A percentile compares a stretch with the other conserved stretches of the same genome.
These are phyloP conservation scores for Artemia sinica DNA, from an alignment of 2,888 invertebrate genomes.

Conservation along the genomic window DNA sequence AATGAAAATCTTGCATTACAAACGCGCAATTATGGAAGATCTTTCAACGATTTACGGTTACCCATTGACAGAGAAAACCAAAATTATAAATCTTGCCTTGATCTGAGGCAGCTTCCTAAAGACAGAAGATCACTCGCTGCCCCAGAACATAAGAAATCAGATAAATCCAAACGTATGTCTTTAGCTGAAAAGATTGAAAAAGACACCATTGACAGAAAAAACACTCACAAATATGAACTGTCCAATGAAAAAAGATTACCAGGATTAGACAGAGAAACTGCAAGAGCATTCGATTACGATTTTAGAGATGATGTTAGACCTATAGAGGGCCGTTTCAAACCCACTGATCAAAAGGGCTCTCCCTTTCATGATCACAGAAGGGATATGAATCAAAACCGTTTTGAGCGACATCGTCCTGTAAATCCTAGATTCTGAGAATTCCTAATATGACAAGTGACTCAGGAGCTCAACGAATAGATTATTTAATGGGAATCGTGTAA, in stretches of 20 bases:
- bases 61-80: slow-evolving; percentile 6
- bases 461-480: no score
- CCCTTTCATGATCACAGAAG: slow-evolving; percentile 7
- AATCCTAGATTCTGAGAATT: not conserved
- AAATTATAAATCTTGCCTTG: not conserved
- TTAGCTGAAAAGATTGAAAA: not conserved
- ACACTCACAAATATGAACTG: slow-evolving; percentile 31
- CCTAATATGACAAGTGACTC: no score
- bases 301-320: not conserved
- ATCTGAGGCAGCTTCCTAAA: slow-evolving; percentile 4
- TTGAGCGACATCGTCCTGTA: not conserved
- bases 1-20: not conserved
- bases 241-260: slow-evolving; percentile 40
- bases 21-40: slow-evolving; percentile 7
- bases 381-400: slow-evolving; percentile 9
- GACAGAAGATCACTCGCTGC: not conserved
- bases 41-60: not conserved
- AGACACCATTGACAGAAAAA: not conserved
- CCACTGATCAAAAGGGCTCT: not conserved
- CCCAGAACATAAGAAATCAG: not conserved
- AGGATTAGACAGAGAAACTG: slow-evolving; percentile 37
- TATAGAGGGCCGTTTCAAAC: not conserved
- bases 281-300: slow-evolving; percentile 26
- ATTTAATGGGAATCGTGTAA: no score
- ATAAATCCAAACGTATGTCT: not conserved